A percentile compares a stretch with the other conserved stretches of the same genome.
Evolutionary conservation across 2,113 vertebrate genomes (phyloP).

Genomic region (Eudyptes chrysolophus): DNA sequence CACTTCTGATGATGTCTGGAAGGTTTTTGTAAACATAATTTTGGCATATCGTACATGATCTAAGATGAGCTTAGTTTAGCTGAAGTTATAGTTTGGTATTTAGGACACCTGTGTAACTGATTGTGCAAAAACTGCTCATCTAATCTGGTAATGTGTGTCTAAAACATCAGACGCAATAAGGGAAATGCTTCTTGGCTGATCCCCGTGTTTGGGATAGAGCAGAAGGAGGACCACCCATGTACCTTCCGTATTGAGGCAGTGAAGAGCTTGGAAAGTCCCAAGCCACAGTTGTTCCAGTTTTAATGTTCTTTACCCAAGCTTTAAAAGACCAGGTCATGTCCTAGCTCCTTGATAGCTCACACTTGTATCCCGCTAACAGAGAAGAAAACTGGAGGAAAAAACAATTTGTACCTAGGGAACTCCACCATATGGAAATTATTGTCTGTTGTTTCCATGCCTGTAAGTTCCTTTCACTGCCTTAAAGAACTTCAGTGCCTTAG

Average conservation of each 20-base stretch:
- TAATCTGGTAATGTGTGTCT: neutral
- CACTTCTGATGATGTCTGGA: neutral
- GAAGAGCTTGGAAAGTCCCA: conserved; percentile 1
- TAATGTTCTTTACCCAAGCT: neutral
- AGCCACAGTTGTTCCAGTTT: neutral
- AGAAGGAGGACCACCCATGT: neutral
- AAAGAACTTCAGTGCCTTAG: neutral
- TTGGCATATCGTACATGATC: neutral
- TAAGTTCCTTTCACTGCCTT: neutral
- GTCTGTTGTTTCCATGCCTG: neutral
- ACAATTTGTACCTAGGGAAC: neutral
- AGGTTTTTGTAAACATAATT: neutral
- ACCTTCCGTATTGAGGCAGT: neutral
- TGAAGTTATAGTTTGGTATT: neutral
- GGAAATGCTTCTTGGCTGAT: neutral
- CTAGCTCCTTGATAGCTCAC: neutral
- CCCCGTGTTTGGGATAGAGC: neutral
- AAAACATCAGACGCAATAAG: neutral
- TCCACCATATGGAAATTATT: neutral
- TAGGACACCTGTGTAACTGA: conserved; percentile 9
- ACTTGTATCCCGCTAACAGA: neutral
- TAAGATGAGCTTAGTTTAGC: neutral
- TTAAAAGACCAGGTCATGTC: neutral
- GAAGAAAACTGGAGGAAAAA: neutral
- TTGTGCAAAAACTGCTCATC: neutral